Conservation (phyloP, 2,888 invertebrate species). For the Caenorhabditis macrosperma region DNA sequence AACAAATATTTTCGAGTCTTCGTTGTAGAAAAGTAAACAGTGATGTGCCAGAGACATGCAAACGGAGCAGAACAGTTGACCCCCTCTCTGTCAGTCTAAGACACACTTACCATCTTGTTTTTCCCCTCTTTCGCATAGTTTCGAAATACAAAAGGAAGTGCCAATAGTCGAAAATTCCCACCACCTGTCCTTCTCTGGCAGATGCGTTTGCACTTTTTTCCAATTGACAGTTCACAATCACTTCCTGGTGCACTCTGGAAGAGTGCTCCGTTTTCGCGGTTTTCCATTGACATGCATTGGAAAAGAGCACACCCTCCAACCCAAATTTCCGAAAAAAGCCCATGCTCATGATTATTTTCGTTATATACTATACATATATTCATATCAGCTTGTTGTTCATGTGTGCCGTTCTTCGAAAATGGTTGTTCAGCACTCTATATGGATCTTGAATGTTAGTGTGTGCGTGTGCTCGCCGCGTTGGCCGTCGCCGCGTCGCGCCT, state of each 20-base stretch:
- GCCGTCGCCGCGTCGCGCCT: conserved; percentile 30
- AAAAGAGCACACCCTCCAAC: too few relatives aligned
- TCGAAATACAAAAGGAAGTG: background rate
- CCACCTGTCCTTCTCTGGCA: background rate
- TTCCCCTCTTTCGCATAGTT: background rate
- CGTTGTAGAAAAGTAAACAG: conserved; percentile 35
- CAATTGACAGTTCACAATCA: background rate
- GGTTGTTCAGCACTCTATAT: conserved; percentile 52
- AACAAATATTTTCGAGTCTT: conserved; percentile 39
- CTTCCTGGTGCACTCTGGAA: background rate
- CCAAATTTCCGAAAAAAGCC: background rate
- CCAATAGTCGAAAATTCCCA: background rate
- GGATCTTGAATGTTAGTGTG: conserved; percentile 53
- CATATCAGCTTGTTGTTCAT: conserved; percentile 37
- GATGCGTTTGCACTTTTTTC: background rate
- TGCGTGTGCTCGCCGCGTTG: conserved; percentile 39
- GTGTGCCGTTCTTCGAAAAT: conserved; percentile 27
- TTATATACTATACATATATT: conserved; percentile 10
- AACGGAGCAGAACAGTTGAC: background rate
- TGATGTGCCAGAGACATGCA: conserved; percentile 34
- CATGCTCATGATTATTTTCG: conserved; percentile 27
- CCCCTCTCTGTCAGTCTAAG: conserved; percentile 4
- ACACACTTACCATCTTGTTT: conserved; percentile 5
- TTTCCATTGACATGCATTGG: background rate
- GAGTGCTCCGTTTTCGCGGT: background rate